A percentile compares a stretch with the other conserved stretches of the same genome.
Conservation (phyloP, 2,888 invertebrate genomes). For the Homarus gammarus region DNA sequence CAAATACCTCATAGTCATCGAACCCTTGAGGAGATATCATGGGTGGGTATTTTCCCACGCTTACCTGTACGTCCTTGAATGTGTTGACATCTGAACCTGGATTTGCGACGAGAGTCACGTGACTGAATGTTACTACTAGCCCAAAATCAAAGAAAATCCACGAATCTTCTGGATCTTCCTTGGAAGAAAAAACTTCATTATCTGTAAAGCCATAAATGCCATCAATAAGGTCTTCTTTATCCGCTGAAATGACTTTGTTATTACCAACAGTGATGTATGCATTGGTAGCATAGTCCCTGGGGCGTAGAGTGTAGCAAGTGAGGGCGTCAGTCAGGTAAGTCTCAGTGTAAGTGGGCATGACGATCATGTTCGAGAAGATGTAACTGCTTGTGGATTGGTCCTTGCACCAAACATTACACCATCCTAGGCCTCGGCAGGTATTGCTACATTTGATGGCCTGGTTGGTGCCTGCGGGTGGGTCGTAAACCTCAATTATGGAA, state of each 20-base stretch:
- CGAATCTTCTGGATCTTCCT: neutral
- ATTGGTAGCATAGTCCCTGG: neutral
- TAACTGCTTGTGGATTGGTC: neutral
- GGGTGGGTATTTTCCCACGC: neutral
- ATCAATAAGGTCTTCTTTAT: neutral
- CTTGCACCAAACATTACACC: neutral
- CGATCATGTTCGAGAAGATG: neutral
- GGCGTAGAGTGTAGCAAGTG: neutral
- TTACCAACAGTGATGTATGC: neutral
- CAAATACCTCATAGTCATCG: neutral
- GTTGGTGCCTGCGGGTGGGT: neutral
- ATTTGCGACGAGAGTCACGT: neutral
- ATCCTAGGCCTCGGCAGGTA: neutral
- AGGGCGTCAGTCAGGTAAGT: neutral
- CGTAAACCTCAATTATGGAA: neutral
- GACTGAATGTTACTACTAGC: neutral
- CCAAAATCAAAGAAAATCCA: constrained; percentile 1
- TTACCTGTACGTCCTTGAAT: neutral
- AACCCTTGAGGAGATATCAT: neutral
- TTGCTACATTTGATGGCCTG: neutral
- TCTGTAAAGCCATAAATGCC: neutral
- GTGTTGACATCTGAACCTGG: neutral
- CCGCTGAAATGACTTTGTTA: too few relatives aligned
- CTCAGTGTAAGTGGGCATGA: constrained; percentile 9
- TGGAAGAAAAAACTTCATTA: neutral